phyloP scores from a whole-genome alignment of 2,888 invertebrate species.

The Cryptosula pallasiana region DNA sequence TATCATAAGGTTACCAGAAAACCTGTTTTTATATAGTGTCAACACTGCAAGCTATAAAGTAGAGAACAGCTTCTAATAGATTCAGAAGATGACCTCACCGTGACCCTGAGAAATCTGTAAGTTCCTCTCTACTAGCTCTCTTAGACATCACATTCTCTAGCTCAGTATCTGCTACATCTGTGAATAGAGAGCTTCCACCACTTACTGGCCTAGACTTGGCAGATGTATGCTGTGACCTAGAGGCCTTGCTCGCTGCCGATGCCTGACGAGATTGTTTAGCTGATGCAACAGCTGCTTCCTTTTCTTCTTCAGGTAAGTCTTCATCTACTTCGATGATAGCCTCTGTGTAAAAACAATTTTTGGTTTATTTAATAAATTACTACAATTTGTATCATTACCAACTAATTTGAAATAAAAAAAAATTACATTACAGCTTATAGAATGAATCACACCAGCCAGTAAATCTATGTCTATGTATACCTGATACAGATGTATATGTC shows the following conservation, averaged over 20 bases:
- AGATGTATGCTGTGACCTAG: not conserved
- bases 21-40: too few species aligned
- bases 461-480: not conserved
- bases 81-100: too few species aligned
- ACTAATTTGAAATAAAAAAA: too few species aligned
- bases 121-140: not conserved
- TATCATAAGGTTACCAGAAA: too few species aligned
- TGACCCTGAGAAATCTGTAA: not conserved
- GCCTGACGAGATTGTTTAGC: not conserved
- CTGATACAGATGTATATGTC: conserved; percentile 4
- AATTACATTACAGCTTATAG: too few species aligned
- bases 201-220: not conserved
- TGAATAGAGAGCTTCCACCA: not conserved
- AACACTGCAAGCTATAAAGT: too few species aligned
- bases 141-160: not conserved
- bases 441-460: too few species aligned
- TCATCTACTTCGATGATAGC: conserved; percentile 1
- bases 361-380: too few species aligned
- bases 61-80: too few species aligned
- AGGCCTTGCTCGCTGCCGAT: not conserved
- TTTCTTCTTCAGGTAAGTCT: not conserved
- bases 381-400: too few species aligned
- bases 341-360: not conserved
- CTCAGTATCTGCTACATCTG: not conserved
- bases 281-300: not conserved